phyloP scores from a whole-genome alignment of 2,888 invertebrate genomes.

The Anthophora plumipes region DNA sequence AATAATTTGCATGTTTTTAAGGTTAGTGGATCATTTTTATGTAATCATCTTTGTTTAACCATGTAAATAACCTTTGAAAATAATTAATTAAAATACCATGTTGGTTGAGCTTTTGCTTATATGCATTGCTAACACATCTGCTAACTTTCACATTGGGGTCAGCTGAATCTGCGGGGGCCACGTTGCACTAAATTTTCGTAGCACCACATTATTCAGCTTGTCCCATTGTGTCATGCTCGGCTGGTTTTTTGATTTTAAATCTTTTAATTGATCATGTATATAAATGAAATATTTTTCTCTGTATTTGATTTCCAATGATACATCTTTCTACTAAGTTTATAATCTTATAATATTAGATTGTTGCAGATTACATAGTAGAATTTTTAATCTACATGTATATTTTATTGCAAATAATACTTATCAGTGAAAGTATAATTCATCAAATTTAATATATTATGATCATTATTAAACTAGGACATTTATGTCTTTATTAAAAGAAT shows the following conservation, averaged over 20 bases:
- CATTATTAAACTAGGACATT: no score
- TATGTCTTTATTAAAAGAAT: no score
- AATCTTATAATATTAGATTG: neutral
- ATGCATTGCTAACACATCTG: constrained; percentile 75
- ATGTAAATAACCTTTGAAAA: constrained; percentile 35
- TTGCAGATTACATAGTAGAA: no score
- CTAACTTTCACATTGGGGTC: constrained; percentile 79
- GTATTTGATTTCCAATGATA: constrained; percentile 25
- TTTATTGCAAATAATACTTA: no score
- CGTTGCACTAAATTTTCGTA: constrained; percentile 86
- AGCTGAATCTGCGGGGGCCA: constrained; percentile 87
- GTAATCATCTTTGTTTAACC: constrained; percentile 30
- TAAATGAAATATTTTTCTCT: constrained; percentile 37
- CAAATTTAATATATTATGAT: no score
- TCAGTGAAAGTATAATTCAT: no score
- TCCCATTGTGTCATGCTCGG: constrained; percentile 80
- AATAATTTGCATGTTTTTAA: constrained; percentile 34
- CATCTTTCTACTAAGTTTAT: constrained; percentile 24
- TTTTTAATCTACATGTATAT: no score
- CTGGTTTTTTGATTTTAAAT: constrained; percentile 67
- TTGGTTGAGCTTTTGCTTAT: constrained; percentile 71
- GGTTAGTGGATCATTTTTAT: constrained; percentile 27
- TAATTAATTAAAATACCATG: constrained; percentile 47
- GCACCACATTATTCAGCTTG: constrained; percentile 91
- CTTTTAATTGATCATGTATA: constrained; percentile 35